phyloP scores from a whole-genome alignment of 2,113 vertebrate genomes.

The Sceloporus undulatus region DNA sequence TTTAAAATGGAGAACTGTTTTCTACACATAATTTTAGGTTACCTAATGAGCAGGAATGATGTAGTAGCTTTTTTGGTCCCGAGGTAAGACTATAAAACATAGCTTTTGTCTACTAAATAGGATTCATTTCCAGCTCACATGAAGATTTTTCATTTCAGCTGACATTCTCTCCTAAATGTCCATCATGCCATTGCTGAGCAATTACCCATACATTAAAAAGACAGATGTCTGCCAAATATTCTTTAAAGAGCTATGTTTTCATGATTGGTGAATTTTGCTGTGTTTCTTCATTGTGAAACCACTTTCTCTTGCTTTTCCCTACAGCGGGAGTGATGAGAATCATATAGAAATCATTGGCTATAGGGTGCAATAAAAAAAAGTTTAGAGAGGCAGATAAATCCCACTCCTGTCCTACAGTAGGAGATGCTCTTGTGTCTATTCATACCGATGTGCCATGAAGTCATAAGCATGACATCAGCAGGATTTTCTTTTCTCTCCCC shows the following conservation, averaged over 20 bases:
- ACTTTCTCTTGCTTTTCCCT: slow-evolving; percentile 17
- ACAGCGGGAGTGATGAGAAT: background rate
- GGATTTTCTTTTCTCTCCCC: background rate
- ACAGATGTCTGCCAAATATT: slow-evolving; percentile 53
- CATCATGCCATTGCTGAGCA: slow-evolving; percentile 77
- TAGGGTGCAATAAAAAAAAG: too few species aligned
- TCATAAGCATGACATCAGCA: background rate
- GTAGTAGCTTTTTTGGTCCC: slow-evolving; percentile 54
- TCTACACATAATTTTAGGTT: slow-evolving; percentile 69
- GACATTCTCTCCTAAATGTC: slow-evolving; percentile 69
- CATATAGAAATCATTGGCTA: too few species aligned
- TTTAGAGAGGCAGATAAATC: too few species aligned
- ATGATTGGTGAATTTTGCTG: slow-evolving; percentile 66
- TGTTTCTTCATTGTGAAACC: slow-evolving; percentile 34
- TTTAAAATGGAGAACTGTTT: slow-evolving; percentile 62
- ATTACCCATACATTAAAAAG: slow-evolving; percentile 75
- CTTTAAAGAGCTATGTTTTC: slow-evolving; percentile 67
- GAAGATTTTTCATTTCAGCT: slow-evolving; percentile 74
- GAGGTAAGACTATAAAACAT: slow-evolving; percentile 58
- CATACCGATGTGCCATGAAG: background rate
- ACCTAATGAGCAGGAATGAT: slow-evolving; percentile 70
- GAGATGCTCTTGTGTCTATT: slow-evolving; percentile 41
- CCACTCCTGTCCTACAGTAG: background rate
- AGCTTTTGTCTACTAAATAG: slow-evolving; percentile 55
- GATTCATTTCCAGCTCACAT: slow-evolving; percentile 66